Evolutionary conservation across 2,888 invertebrate genomes (phyloP).

Genomic region (Sinotaia quadrata): DNA sequence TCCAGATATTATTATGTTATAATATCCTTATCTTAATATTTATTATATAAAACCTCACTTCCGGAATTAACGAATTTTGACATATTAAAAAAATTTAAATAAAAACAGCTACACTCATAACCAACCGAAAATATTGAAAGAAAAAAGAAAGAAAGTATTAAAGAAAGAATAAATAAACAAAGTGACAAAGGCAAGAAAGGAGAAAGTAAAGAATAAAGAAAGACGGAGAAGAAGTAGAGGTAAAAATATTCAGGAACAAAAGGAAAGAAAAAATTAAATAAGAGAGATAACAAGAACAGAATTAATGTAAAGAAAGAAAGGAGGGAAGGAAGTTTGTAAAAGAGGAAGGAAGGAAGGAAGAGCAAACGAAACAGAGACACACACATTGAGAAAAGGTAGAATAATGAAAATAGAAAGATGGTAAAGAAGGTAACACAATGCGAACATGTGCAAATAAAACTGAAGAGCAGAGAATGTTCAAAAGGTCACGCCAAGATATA

Average conservation of each 20-base stretch:
- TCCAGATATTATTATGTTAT: too few relatives aligned
- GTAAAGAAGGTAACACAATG: background rate
- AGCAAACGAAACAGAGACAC: slow-evolving; percentile 9
- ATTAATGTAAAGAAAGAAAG: background rate
- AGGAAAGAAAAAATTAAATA: background rate
- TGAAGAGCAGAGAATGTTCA: too few relatives aligned
- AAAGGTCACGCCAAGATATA: too few relatives aligned
- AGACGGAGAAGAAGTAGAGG: background rate
- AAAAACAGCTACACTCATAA: background rate
- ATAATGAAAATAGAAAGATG: background rate
- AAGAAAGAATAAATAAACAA: background rate
- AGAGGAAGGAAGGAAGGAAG: background rate
- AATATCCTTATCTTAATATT: too few relatives aligned
- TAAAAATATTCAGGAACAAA: background rate
- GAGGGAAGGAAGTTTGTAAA: too few relatives aligned
- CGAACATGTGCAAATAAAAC: background rate
- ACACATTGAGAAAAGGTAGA: background rate
- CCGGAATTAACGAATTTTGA: too few relatives aligned
- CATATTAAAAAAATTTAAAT: background rate
- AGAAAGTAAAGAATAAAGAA: slow-evolving; percentile 7
- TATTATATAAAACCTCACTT: too few relatives aligned
- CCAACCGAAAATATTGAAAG: background rate
- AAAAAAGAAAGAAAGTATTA: slow-evolving; percentile 21
- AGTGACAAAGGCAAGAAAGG: background rate
- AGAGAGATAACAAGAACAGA: background rate